Conservation (phyloP, 2,888 invertebrate genomes). For the Leptinotarsa juncta region DNA sequence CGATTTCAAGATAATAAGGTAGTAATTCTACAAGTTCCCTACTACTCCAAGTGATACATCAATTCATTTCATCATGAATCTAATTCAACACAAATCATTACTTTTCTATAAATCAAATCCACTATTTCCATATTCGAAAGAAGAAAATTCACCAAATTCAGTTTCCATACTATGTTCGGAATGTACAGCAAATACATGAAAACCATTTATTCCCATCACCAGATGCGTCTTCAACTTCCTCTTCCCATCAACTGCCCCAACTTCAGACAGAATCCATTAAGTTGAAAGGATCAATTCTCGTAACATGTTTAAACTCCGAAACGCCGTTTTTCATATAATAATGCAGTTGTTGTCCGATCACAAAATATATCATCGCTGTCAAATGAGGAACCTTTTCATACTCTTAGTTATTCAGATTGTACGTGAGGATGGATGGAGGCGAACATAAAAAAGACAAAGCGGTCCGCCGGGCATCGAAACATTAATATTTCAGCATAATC, state of each 20-base stretch:
- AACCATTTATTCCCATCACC: constrained; percentile 18
- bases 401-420: constrained; percentile 22
- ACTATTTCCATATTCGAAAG: background rate
- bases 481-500: constrained; percentile 26
- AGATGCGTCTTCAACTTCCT: constrained; percentile 12
- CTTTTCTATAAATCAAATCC: background rate
- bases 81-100: background rate
- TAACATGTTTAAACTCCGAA: constrained; percentile 5
- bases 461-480: constrained; percentile 8
- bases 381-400: constrained; percentile 47
- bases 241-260: constrained; percentile 11
- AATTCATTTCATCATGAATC: too few species aligned
- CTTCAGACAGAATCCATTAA: constrained; percentile 15
- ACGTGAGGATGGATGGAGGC: constrained; percentile 7
- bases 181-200: background rate
- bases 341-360: constrained; percentile 47
- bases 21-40: too few species aligned
- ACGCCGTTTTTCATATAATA: constrained; percentile 31
- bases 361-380: constrained; percentile 49
- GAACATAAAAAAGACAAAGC: constrained; percentile 25
- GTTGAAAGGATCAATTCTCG: constrained; percentile 18
- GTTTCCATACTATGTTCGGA: background rate
- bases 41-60: too few species aligned
- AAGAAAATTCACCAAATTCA: background rate
- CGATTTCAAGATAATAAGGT: too few species aligned